phyloP scores from a whole-genome alignment of 2,113 vertebrate genomes.

The Psilopogon haemacephalus region DNA sequence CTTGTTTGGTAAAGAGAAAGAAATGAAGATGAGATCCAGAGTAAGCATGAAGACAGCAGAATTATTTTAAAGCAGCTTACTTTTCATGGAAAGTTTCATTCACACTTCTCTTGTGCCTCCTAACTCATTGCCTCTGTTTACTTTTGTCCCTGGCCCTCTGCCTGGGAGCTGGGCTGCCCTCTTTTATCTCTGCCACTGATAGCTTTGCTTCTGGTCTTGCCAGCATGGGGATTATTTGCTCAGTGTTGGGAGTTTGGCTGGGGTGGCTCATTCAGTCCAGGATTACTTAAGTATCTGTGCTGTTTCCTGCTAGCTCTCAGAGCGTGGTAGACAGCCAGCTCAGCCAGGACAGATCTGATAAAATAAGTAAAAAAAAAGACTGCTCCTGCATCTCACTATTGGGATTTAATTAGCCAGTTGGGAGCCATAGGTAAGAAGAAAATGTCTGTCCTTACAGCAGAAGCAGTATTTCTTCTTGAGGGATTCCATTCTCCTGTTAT shows the following conservation, averaged over 20 bases:
- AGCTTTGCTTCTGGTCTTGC: not conserved
- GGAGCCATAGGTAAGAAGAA: not conserved
- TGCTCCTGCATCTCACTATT: not conserved
- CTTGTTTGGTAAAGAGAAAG: not conserved
- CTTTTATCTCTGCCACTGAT: not conserved
- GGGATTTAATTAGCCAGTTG: not conserved
- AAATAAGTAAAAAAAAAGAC: not conserved
- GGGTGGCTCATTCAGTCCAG: not conserved
- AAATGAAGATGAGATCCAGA: not conserved
- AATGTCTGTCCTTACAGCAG: not conserved
- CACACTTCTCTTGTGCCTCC: not conserved
- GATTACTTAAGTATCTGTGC: not conserved
- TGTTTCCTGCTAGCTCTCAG: not conserved
- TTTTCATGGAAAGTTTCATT: not conserved
- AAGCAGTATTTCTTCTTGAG: not conserved
- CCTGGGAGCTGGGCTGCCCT: not conserved
- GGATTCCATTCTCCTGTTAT: not conserved
- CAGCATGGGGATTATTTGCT: not conserved
- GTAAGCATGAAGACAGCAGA: not conserved
- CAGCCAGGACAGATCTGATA: not conserved
- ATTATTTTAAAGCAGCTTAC: not conserved
- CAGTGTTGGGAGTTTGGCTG: not conserved
- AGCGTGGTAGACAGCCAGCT: rapidly evolving
- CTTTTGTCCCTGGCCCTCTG: not conserved
- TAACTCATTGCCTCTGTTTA: not conserved